Base-by-base conservation (phyloP, 2,888 invertebrate species). In the Eupithecia abbreviata region DNA sequence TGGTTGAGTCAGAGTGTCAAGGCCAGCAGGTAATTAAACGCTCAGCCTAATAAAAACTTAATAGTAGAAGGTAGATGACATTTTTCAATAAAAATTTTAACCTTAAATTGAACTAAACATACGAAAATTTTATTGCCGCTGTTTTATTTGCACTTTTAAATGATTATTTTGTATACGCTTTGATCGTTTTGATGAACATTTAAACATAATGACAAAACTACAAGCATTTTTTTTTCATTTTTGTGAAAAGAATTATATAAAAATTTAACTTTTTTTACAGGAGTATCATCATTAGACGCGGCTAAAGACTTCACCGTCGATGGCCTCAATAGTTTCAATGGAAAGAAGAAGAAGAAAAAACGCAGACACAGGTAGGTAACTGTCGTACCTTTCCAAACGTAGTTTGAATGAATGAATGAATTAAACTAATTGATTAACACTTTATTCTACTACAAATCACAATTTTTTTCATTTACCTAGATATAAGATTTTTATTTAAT, bases 311-410 rank as follows among this genome's bases (percentile, higher is more conserved):
- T 97, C 93, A 97, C 97, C 74, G 96, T 97, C 81, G 98, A 98
- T 90, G 97, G 97, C 12, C 96, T 98, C 81, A 96, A 96, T 82
- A 97, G 97, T 77, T 97, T 97, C 94, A 97, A 96, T 88, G 97
- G 98, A 89, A 98, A 98, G 96, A 98, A 98, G 94, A 98, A 98
- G 96, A 98, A 98, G 96, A 98, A 98, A 95, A 95, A 95, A 92
- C 96, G 98, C 89, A 96, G 98, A 89, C 98, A 98, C 96, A 97
- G 98, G 98, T 98, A 96, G 49, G 10, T 55, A 55, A n/a, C 65
- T 65, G 62, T 62, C 72, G 10, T 45, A 68, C 43, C 65, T 41
- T 72, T 58, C 62, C 18, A 62, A 30, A 4, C 30, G 10, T 4
- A 10, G 10, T 30, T 30, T 10, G 0, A 30, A 6, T 6, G 15